A percentile compares a stretch with the other conserved stretches of the same genome.
Evolutionary conservation across 2,888 invertebrate species (phyloP).

Genomic region (Nemoura dubitans): DNA sequence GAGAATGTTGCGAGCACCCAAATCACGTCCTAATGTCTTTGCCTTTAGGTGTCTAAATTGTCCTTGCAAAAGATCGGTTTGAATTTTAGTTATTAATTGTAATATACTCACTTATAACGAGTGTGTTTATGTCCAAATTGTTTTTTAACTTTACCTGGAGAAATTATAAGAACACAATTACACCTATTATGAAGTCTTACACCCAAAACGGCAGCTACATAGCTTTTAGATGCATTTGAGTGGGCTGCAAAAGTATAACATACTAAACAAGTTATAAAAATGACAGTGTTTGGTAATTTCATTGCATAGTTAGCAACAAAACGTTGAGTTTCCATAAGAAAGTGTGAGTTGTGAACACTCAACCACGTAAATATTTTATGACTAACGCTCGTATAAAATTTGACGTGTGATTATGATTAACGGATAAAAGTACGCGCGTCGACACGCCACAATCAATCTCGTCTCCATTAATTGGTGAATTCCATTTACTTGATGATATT

Average conservation of each 20-base stretch:
- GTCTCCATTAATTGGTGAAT: not conserved
- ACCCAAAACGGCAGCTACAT: not conserved
- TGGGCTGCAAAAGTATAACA: not conserved
- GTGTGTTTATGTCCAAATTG: too few species aligned
- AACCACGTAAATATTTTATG: not conserved
- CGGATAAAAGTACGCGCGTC: not conserved
- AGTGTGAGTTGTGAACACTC: not conserved
- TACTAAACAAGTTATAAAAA: not conserved
- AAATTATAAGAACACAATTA: not conserved
- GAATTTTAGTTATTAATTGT: too few species aligned
- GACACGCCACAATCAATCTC: slow-evolving; percentile 1
- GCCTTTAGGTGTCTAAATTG: not conserved
- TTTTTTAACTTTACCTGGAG: not conserved
- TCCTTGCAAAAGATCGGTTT: not conserved
- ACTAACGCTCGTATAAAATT: not conserved
- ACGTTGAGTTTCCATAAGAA: not conserved
- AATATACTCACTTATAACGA: not conserved
- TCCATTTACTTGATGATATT: slow-evolving; percentile 12
- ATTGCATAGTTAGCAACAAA: not conserved
- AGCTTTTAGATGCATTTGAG: not conserved
- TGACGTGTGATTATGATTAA: slow-evolving; percentile 12
- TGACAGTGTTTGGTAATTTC: not conserved
- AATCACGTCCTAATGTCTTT: not conserved
- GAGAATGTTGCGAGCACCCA: not conserved
- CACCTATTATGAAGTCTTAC: not conserved